Percentiles rank a stretch among this genome's conserved stretches.
Evolutionary conservation across 2,888 invertebrate genomes (phyloP).

Genomic region (Tethea ocularis): DNA sequence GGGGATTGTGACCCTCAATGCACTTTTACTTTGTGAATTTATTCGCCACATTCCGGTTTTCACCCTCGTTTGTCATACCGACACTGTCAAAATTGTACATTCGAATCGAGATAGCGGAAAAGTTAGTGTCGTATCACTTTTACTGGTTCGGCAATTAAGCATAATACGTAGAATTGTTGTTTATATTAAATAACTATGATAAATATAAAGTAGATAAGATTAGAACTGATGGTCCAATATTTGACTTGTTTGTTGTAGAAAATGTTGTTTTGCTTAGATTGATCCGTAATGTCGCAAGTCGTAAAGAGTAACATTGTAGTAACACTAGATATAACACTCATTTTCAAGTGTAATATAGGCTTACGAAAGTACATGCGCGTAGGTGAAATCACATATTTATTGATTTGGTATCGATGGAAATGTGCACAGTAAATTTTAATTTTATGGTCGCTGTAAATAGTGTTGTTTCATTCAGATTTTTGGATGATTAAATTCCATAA

Average conservation of each 20-base stretch:
- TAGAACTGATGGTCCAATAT: too few species aligned
- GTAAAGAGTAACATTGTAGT: background rate
- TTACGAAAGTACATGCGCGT: background rate
- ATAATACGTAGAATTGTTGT: too few species aligned
- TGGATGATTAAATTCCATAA: constrained; percentile 2
- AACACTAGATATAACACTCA: constrained; percentile 10
- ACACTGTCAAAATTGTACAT: constrained; percentile 36
- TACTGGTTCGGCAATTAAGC: background rate
- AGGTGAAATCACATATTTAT: background rate
- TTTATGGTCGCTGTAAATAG: constrained; percentile 1
- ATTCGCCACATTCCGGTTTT: constrained; percentile 60
- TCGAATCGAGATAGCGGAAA: constrained; percentile 4
- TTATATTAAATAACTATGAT: too few species aligned
- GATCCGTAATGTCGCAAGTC: background rate
- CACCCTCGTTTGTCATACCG: constrained; percentile 59
- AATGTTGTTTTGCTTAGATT: too few species aligned
- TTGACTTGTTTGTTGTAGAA: too few species aligned
- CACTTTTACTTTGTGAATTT: constrained; percentile 66
- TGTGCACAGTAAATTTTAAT: constrained; percentile 6
- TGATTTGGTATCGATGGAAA: constrained; percentile 6
- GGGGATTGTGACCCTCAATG: constrained; percentile 63
- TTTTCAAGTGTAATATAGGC: background rate
- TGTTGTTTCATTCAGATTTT: constrained; percentile 1
- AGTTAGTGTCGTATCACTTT: constrained; percentile 1
- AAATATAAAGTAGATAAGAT: too few species aligned